Base-by-base conservation (phyloP, 2,888 invertebrate genomes). In the Bombyx huttoni region DNA sequence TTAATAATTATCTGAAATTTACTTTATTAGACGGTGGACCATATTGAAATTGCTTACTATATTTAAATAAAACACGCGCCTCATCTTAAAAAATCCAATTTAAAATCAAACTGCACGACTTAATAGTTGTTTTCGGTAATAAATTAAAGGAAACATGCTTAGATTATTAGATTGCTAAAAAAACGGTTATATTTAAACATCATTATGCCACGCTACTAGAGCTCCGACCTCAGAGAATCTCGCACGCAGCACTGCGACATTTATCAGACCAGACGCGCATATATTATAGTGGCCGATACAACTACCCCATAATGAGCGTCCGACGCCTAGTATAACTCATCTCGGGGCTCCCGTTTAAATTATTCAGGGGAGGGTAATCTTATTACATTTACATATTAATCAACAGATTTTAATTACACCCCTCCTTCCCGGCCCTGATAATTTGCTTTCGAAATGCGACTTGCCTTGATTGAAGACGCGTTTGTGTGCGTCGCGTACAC, bases 341-440 rank as follows among this genome's bases (percentile, higher is more conserved):
- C 84, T 81, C 81, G 71, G 58, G 68, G 74, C 71, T 71, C 77
- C 79, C 78, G 75, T 74, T 77, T 85, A 85, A 90, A 92, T 92
- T 94, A 94, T 94, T 94, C 94, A 93, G 91, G 93, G 93, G 94
- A 94, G 94, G 94, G 94, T 95, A 95, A 95, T 95, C 95, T 95
- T 95, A 96, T 96, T 95, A 96, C 95, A 96, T 96, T 96, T 96
- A 95, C 95, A 96, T 96, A 96, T 96, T 96, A 96, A 96, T 96
- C 95, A 96, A 95, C 94, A 94, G 95, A 95, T 96, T 96, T 95
- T 96, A 96, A 96, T 96, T 96, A 95, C 95, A 93, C 93, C 91
- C 92, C 91, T 89, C 90, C 89, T 86, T 84, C 88, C 76, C 74
- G 71, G 70, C 75, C 78, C 77, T 82, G 82, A 83, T 85, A 86